Conservation (phyloP, 2,113 vertebrate genomes). For the Macrotis lagotis region DNA sequence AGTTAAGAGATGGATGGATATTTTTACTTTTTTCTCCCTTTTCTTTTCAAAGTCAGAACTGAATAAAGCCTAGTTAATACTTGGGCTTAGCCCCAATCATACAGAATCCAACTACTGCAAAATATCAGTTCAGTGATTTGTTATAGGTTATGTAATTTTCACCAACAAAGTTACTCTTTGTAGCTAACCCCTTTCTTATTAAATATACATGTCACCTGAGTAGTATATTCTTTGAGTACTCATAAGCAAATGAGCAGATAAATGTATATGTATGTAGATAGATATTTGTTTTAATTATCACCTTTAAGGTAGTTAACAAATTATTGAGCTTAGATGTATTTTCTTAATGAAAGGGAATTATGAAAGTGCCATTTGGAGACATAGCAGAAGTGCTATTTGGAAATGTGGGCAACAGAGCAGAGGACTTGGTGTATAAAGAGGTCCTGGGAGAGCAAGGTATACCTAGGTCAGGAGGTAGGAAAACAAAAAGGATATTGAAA, state of each 20-base stretch:
- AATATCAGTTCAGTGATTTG: not conserved
- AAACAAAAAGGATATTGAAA: not conserved
- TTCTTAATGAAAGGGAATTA: not conserved
- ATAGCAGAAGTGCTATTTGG: not conserved
- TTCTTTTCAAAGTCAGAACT: slow-evolving; percentile 30
- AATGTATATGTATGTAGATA: not conserved
- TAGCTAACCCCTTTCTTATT: not conserved
- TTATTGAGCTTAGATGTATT: not conserved
- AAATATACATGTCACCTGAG: not conserved
- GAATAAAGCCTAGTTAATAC: not conserved
- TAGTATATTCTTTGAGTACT: not conserved
- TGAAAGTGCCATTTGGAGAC: not conserved
- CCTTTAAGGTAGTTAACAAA: not conserved
- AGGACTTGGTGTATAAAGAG: not conserved
- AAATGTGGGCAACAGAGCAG: not conserved
- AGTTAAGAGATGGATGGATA: not conserved
- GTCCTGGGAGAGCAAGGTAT: not conserved
- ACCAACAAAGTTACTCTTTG: not conserved
- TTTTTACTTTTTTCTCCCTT: slow-evolving; percentile 1
- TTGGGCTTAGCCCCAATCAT: not conserved
- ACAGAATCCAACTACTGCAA: not conserved
- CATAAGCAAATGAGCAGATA: not conserved
- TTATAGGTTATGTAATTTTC: not conserved
- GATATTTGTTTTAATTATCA: not conserved
- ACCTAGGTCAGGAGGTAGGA: not conserved